A percentile compares a stretch with the other conserved stretches of the same genome.
phyloP scores from a whole-genome alignment of 2,797 vertebrate species.

The Falco naumanni region DNA sequence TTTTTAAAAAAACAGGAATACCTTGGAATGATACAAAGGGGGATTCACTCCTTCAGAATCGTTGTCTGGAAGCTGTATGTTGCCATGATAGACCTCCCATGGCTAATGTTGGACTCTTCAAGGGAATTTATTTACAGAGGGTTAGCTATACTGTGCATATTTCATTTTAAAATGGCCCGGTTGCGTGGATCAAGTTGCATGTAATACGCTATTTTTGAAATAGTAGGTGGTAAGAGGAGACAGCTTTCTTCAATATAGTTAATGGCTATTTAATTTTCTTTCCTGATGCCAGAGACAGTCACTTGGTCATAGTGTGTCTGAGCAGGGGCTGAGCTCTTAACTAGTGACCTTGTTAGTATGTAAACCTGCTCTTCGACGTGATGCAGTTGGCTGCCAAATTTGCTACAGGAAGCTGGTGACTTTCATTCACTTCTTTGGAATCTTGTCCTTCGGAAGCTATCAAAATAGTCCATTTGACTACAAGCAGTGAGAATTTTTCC shows the following conservation, averaged over 20 bases:
- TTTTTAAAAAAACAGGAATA: neutral
- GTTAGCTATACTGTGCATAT: neutral
- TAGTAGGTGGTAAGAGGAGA: neutral
- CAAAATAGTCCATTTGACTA: neutral
- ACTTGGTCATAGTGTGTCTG: neutral
- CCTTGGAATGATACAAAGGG: neutral
- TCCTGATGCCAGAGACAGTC: neutral
- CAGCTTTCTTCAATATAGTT: neutral
- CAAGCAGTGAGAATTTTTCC: neutral
- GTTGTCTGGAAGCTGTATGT: accelerated
- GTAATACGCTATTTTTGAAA: neutral
- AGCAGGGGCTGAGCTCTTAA: neutral
- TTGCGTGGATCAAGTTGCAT: neutral
- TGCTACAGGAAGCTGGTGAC: neutral
- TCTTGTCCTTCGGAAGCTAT: neutral
- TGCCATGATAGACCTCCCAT: neutral
- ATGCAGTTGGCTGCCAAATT: neutral
- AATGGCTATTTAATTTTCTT: neutral
- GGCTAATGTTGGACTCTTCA: neutral
- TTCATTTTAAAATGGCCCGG: neutral
- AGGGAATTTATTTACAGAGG: neutral
- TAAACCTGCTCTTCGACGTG: neutral
- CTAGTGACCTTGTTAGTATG: neutral
- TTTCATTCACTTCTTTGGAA: neutral
- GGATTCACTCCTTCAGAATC: neutral